Conservation (phyloP, 2,797 vertebrate species). For the Sphaeramia orbicularis region DNA sequence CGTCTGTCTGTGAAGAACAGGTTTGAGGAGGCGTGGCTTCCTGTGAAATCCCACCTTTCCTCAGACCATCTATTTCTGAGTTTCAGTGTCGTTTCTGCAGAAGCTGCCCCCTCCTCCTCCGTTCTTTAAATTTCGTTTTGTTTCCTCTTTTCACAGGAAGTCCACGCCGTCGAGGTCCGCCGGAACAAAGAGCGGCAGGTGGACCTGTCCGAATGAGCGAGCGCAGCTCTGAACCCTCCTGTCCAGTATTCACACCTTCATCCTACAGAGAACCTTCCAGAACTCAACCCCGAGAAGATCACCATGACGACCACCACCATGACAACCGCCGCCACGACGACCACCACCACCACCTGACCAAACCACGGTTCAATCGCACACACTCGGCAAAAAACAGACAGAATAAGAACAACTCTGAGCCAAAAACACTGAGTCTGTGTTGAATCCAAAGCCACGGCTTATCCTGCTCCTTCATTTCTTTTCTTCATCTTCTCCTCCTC, state of each 20-base stretch:
- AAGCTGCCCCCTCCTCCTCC: too few relatives aligned
- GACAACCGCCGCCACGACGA: too few relatives aligned
- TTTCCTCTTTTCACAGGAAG: constrained; percentile 79
- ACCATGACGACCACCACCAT: too few relatives aligned
- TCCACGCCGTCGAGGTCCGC: constrained; percentile 89
- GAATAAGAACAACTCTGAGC: constrained; percentile 51
- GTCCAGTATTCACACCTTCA: constrained; percentile 18
- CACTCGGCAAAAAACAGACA: constrained; percentile 25
- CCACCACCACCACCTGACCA: too few relatives aligned
- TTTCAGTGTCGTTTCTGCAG: constrained; percentile 11
- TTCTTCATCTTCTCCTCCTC: too few relatives aligned
- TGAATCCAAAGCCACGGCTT: not conserved
- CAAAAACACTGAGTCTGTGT: constrained; percentile 12
- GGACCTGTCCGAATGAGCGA: constrained; percentile 89
- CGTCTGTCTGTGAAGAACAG: too few relatives aligned
- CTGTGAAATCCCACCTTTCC: too few relatives aligned
- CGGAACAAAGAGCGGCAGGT: constrained; percentile 91
- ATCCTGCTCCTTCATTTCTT: too few relatives aligned
- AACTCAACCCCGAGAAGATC: not conserved
- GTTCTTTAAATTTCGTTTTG: constrained; percentile 3
- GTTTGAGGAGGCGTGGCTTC: too few relatives aligned
- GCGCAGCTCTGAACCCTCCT: too few relatives aligned
- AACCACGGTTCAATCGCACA: constrained; percentile 11
- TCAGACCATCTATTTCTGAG: not conserved
- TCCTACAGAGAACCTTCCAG: constrained; percentile 23